These are phyloP conservation scores for Recurvirostra avosetta DNA, from an alignment of 2,113 vertebrate species.

Conservation along the genomic window DNA sequence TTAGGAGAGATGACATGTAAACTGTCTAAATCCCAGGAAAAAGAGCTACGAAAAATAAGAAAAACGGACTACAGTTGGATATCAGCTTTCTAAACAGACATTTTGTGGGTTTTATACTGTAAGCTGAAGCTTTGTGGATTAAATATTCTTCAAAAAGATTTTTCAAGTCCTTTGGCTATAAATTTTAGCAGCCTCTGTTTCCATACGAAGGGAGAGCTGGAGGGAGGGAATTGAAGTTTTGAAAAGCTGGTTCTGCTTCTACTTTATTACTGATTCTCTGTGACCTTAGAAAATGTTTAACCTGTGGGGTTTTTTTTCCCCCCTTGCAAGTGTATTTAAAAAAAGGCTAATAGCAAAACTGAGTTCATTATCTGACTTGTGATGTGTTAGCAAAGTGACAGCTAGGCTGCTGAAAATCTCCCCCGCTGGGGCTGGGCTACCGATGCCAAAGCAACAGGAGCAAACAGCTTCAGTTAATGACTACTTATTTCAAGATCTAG, in stretches of 20 bases:
- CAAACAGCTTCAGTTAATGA: background rate
- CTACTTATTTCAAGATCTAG: background rate
- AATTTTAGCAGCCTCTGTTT: background rate
- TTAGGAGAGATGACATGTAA: conserved; percentile 17
- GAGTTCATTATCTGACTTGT: background rate
- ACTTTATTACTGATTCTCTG: background rate
- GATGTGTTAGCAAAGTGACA: background rate
- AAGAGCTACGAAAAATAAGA: conserved; percentile 82
- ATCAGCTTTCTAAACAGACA: conserved; percentile 36
- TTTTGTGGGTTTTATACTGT: background rate
- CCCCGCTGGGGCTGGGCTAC: background rate
- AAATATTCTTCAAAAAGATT: background rate
- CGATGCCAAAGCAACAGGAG: background rate
- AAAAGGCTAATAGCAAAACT: background rate
- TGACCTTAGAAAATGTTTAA: background rate
- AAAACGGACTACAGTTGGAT: conserved; percentile 89
- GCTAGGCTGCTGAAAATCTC: background rate
- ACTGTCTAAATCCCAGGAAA: conserved; percentile 81
- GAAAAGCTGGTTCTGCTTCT: background rate
- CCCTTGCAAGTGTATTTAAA: background rate
- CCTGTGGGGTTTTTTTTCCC: background rate
- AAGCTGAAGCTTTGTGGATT: background rate
- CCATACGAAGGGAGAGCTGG: background rate
- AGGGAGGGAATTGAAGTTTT: background rate
- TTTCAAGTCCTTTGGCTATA: background rate